Conservation (phyloP, 2,888 invertebrate species). For the Eupsilia transversa region DNA sequence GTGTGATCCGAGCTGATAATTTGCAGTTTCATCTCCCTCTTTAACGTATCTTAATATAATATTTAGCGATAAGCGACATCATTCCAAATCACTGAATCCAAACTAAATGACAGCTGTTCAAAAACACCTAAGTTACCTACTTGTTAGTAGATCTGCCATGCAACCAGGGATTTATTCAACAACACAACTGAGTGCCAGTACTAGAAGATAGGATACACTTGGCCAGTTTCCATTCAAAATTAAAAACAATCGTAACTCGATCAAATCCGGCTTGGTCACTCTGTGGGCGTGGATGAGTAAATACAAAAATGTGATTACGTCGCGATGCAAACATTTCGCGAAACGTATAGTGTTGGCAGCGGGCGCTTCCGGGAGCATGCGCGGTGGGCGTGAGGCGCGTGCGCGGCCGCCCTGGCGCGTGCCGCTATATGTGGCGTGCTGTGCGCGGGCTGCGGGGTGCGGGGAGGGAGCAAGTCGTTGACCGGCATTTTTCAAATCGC, state of each 20-base stretch:
- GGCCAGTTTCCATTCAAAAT: conserved; percentile 19
- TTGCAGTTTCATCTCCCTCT: neutral
- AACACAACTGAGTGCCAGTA: neutral
- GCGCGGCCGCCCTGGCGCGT: conserved; percentile 49
- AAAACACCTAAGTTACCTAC: neutral
- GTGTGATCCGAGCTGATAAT: neutral
- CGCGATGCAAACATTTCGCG: conserved; percentile 64
- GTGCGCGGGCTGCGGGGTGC: conserved; percentile 31
- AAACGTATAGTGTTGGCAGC: conserved; percentile 72
- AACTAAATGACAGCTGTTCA: neutral
- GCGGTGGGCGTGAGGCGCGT: conserved; percentile 58
- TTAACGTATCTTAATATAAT: too few relatives aligned
- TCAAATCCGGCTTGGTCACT: conserved; percentile 7
- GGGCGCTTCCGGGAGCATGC: conserved; percentile 72
- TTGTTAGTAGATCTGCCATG: neutral
- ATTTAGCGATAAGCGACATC: too few relatives aligned
- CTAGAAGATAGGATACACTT: conserved; percentile 14
- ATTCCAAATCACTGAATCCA: neutral
- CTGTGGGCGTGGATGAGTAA: conserved; percentile 34
- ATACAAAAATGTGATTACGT: conserved; percentile 56
- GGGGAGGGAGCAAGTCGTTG: conserved; percentile 69
- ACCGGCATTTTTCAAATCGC: conserved; percentile 72
- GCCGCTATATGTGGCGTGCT: conserved; percentile 55
- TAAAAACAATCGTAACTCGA: conserved; percentile 31
- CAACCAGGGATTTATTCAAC: too few relatives aligned